Evolutionary conservation across 2,888 invertebrate genomes (phyloP).

Genomic region (Diarsia rubi): DNA sequence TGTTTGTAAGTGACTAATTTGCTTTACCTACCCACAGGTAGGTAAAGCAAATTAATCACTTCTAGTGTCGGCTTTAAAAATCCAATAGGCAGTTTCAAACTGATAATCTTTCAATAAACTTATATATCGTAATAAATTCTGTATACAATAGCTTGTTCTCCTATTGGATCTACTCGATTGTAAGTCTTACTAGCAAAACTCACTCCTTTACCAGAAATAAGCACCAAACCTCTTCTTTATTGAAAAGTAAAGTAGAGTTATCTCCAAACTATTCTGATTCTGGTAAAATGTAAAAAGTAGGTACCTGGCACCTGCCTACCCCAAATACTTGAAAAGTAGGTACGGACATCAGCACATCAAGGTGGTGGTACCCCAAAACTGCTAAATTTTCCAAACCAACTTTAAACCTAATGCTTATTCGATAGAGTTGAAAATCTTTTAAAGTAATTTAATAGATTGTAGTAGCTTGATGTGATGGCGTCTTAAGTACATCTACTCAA

Average conservation of each 20-base stretch:
- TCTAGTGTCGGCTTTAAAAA: background rate
- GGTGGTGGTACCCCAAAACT: too few relatives aligned
- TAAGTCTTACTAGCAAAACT: background rate
- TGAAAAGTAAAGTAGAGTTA: background rate
- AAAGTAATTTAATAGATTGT: too few relatives aligned
- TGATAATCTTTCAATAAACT: background rate
- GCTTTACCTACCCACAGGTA: too few relatives aligned
- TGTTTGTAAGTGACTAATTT: too few relatives aligned
- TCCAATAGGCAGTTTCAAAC: too few relatives aligned
- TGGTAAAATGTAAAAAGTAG: background rate
- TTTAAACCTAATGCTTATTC: too few relatives aligned
- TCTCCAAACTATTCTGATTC: background rate
- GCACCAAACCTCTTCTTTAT: background rate
- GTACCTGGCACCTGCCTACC: too few relatives aligned
- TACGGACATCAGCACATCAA: too few relatives aligned
- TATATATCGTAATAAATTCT: background rate
- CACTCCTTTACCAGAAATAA: background rate
- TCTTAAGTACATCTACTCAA: background rate
- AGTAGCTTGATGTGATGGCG: too few relatives aligned
- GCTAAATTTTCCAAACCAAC: too few relatives aligned
- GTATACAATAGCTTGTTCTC: background rate
- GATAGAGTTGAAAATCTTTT: too few relatives aligned
- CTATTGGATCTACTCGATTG: background rate
- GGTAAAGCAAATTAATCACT: background rate
- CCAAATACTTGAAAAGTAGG: background rate